Evolutionary conservation across 64 coral and sea anemone genomes (phyloP).

Genomic region (Trachythela sp.): DNA sequence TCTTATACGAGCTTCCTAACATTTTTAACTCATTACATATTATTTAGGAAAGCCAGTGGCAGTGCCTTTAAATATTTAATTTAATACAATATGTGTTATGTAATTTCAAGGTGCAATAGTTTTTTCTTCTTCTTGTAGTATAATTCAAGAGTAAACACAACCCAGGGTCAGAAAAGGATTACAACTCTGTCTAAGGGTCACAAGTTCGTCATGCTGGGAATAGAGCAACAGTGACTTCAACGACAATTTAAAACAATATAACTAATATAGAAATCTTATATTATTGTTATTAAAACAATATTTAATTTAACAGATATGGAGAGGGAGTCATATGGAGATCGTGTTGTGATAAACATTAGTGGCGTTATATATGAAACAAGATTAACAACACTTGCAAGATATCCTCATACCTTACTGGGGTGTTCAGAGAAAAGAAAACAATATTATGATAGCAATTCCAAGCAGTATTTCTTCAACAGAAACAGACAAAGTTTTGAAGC

Average conservation of each 20-base stretch:
- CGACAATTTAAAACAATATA: not conserved
- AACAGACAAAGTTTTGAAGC: slow-evolving; percentile 76
- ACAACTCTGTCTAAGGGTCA: no score
- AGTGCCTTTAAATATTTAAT: no score
- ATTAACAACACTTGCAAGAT: slow-evolving; percentile 61
- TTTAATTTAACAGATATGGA: not conserved
- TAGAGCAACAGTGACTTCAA: not conserved
- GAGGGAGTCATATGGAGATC: slow-evolving; percentile 51
- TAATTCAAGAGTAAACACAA: no score
- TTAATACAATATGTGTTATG: no score
- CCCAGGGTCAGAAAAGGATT: no score
- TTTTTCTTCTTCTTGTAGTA: no score
- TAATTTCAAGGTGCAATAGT: no score
- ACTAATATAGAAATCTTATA: not conserved
- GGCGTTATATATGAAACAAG: slow-evolving; percentile 88
- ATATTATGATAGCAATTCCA: slow-evolving; percentile 63
- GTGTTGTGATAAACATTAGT: slow-evolving; percentile 85
- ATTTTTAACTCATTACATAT: no score
- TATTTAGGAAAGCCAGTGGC: no score
- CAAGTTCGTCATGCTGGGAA: no score
- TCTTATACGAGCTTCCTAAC: no score
- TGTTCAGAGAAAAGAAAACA: slow-evolving; percentile 57
- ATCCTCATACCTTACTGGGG: slow-evolving; percentile 75
- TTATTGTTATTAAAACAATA: not conserved
- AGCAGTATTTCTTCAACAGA: slow-evolving; percentile 90